Base-by-base conservation (phyloP, 1,140 invertebrate species). In the Bombus cullumanus region DNA sequence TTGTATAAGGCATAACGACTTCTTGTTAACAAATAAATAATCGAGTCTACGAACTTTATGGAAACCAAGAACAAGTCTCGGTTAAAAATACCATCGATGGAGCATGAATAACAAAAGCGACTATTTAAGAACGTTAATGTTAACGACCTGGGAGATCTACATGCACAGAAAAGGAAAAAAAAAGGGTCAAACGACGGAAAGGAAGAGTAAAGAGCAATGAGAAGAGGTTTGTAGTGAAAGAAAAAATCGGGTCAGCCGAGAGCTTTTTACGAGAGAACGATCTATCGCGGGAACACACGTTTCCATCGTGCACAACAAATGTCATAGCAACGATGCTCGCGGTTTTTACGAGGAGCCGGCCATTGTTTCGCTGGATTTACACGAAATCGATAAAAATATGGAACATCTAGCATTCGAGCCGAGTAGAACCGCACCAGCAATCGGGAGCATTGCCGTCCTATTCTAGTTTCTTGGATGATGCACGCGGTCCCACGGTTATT, bases 311-410 rank as follows among this genome's bases (percentile, higher is more conserved):
- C 28, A 81, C 80, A 81, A 68, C 82, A 74, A 59, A 89, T 76
- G 79, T 84, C 81, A 80, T 87, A 81, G 82, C 81, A 78, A 86
- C 81, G 85, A 86, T 75, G 79, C 85, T 81, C 82, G 66, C 57
- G 77, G 76, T 88, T 93, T 92, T 92, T 91, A 92, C 87, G 89
- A 91, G 82, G 85, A 88, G 88, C 88, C 88, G 88, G 91, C 90
- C 89, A 90, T 91, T 92, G 90, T 91, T 78, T 88, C 86, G 81
- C 85, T 88, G 91, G 93, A 93, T 95, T 95, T 94, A 94, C 92
- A 92, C 89, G 91, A 91, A 93, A 94, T 94, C 94, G 91, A 94
- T 94, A 94, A 93, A 93, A 94, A 94, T 94, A 92, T 94, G 89
- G 92, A 93, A 89, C 92, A 87, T 86, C 86, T 88, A 84, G 80